Conservation (phyloP, 2,888 invertebrate species). For the Pyralis farinalis region DNA sequence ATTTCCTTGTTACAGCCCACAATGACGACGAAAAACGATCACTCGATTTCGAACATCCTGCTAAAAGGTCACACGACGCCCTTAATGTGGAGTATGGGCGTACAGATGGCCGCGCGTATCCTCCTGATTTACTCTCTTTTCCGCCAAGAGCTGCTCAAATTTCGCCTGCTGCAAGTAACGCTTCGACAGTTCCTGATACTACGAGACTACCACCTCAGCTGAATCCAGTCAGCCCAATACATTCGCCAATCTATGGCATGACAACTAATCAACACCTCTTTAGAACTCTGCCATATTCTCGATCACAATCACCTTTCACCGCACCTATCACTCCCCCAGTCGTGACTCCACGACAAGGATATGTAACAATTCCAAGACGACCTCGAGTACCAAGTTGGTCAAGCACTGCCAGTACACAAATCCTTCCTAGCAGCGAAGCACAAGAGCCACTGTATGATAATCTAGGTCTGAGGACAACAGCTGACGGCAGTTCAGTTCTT, state of each 20-base stretch:
- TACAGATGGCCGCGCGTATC: slow-evolving; percentile 83
- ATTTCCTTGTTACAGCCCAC: slow-evolving; percentile 66
- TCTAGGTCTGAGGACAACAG: slow-evolving; percentile 90
- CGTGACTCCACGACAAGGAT: slow-evolving; percentile 88
- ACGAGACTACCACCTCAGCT: slow-evolving; percentile 82
- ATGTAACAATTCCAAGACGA: slow-evolving; percentile 92
- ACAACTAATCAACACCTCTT: slow-evolving; percentile 84
- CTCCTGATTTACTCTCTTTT: slow-evolving; percentile 91
- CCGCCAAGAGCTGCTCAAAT: slow-evolving; percentile 86
- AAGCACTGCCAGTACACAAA: slow-evolving; percentile 80
- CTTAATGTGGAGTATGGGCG: slow-evolving; percentile 79
- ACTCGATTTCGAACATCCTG: slow-evolving; percentile 83
- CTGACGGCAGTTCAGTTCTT: slow-evolving; percentile 90
- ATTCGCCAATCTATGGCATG: slow-evolving; percentile 84
- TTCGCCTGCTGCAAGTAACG: slow-evolving; percentile 90
- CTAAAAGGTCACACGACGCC: slow-evolving; percentile 77
- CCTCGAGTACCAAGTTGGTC: slow-evolving; percentile 93
- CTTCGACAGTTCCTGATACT: slow-evolving; percentile 89
- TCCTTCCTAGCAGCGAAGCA: slow-evolving; percentile 73
- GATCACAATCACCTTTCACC: slow-evolving; percentile 88
- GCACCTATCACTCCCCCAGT: slow-evolving; percentile 83
- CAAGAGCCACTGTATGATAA: slow-evolving; percentile 93
- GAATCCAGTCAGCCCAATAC: slow-evolving; percentile 84
- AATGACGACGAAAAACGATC: slow-evolving; percentile 87
- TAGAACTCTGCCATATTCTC: slow-evolving; percentile 90